Percentiles rank a stretch among this genome's conserved stretches.
phyloP scores from a whole-genome alignment of 2,797 vertebrate species.

The Falco naumanni region DNA sequence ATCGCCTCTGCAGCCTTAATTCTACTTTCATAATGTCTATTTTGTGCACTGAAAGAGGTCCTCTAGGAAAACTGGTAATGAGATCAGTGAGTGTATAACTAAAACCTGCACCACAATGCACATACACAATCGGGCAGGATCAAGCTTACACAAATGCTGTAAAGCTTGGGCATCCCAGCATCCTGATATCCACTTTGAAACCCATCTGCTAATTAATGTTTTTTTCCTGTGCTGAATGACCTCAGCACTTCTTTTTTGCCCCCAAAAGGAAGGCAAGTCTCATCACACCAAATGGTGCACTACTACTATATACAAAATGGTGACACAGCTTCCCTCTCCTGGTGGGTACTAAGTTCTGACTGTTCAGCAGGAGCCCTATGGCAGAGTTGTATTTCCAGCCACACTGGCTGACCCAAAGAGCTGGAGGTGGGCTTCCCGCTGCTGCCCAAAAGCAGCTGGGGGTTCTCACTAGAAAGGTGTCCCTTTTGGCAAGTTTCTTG shows the following conservation, averaged over 20 bases:
- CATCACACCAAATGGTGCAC: not conserved
- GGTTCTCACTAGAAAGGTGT: not conserved
- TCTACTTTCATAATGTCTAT: not conserved
- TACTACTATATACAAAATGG: not conserved
- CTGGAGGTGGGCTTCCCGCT: not conserved
- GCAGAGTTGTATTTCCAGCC: accelerated
- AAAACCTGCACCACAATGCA: not conserved
- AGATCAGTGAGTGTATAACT: not conserved
- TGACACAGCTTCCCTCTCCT: not conserved
- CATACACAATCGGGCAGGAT: not conserved
- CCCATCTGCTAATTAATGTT: not conserved
- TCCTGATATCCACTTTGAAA: not conserved
- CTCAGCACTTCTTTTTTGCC: not conserved
- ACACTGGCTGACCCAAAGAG: not conserved
- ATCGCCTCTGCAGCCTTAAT: not conserved
- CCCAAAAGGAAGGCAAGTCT: not conserved
- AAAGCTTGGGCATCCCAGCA: not conserved
- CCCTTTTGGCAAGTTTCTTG: not conserved
- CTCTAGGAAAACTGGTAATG: conserved; percentile 12
- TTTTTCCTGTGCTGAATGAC: not conserved
- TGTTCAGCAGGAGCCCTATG: not conserved
- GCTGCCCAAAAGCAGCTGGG: not conserved
- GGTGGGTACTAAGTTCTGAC: not conserved
- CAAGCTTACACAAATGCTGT: not conserved
- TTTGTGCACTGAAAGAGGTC: not conserved